These are phyloP conservation scores for Malurus alboscapulatus DNA, from an alignment of 2,113 vertebrate genomes.

Conservation along the genomic window DNA sequence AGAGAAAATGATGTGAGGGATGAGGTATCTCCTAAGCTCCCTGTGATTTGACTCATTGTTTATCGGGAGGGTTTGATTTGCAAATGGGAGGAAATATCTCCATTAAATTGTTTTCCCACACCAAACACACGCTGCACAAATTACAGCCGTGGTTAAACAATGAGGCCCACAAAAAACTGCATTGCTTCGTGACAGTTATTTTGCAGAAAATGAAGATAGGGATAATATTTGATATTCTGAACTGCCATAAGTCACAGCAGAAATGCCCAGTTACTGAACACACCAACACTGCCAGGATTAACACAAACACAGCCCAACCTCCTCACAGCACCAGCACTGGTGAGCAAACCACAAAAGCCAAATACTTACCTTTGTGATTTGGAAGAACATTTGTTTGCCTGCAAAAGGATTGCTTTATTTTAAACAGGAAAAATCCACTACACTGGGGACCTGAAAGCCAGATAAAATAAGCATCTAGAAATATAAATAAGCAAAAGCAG, in stretches of 20 bases:
- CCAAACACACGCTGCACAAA: not conserved
- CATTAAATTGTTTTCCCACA: not conserved
- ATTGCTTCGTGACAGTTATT: rapidly evolving
- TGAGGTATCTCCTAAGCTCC: not conserved
- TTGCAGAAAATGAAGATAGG: not conserved
- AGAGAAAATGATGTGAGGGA: not conserved
- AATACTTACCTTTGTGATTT: not conserved
- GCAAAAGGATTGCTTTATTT: not conserved
- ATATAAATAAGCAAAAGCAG: not conserved
- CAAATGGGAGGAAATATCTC: not conserved
- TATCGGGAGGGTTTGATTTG: not conserved
- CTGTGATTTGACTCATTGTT: not conserved
- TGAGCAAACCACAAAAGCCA: not conserved
- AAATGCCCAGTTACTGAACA: not conserved
- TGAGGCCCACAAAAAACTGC: not conserved
- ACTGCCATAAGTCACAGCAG: not conserved
- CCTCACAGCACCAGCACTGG: not conserved
- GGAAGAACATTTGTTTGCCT: not conserved
- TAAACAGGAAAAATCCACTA: not conserved
- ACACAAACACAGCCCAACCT: not conserved
- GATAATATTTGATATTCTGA: not conserved
- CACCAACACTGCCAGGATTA: not conserved
- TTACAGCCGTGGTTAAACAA: not conserved
- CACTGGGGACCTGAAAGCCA: not conserved
- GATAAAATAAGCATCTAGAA: not conserved